phyloP scores from a whole-genome alignment of 2,797 vertebrate genomes.

The Menidia menidia region DNA sequence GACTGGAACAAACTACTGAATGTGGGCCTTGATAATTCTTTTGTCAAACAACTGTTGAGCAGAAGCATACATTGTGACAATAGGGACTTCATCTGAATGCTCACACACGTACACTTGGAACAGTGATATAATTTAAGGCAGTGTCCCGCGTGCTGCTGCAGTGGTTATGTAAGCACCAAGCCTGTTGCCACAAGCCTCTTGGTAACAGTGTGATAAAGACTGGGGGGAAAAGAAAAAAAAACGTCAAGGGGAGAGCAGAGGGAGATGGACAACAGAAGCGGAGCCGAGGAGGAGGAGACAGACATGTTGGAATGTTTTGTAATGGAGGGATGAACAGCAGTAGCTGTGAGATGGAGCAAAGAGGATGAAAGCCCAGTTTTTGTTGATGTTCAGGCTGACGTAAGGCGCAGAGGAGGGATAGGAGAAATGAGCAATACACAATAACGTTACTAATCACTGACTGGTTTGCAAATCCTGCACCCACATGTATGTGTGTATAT shows the following conservation, averaged over 20 bases:
- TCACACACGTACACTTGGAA: constrained; percentile 12
- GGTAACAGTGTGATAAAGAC: constrained; percentile 70
- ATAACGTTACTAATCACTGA: too few species aligned
- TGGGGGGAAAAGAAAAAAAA: constrained; percentile 42
- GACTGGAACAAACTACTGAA: constrained; percentile 8
- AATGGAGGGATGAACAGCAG: constrained; percentile 60
- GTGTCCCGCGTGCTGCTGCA: constrained; percentile 70
- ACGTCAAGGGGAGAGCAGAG: constrained; percentile 34
- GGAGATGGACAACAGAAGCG: constrained; percentile 37
- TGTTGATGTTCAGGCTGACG: constrained; percentile 30
- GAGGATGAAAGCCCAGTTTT: constrained; percentile 44
- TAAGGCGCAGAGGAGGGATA: constrained; percentile 21
- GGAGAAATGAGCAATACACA: constrained; percentile 32
- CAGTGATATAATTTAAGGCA: constrained; percentile 58
- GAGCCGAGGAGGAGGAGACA: constrained; percentile 34
- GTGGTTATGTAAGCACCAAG: constrained; percentile 77
- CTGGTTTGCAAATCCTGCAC: too few species aligned
- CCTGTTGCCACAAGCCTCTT: constrained; percentile 73
- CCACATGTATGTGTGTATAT: too few species aligned
- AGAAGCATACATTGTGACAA: constrained; percentile 15
- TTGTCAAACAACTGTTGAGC: constrained; percentile 12
- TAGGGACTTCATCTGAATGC: constrained; percentile 10
- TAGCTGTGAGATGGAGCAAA: constrained; percentile 47
- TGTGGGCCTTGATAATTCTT: neutral
- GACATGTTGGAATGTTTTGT: constrained; percentile 57